Evolutionary conservation across 1,140 invertebrate species (phyloP).

Genomic region (Leptopilina boulardi): DNA sequence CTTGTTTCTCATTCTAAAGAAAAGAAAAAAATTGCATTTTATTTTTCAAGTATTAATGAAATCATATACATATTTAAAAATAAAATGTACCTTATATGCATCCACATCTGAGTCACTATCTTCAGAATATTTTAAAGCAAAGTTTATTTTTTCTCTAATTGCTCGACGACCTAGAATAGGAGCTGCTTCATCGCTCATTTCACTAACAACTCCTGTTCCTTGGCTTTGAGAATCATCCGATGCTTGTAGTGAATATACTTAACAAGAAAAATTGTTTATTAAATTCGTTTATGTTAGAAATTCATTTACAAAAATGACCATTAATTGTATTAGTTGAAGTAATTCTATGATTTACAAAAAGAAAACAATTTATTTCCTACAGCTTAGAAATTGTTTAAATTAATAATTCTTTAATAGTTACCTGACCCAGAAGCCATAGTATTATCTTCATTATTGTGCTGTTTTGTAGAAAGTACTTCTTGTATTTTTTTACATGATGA

Average conservation of each 20-base stretch:
- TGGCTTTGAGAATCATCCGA: conserved; percentile 79
- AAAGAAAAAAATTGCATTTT: conserved; percentile 33
- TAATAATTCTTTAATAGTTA: conserved; percentile 47
- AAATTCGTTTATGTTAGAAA: too few species aligned
- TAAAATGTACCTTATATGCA: conserved; percentile 69
- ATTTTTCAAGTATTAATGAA: background rate
- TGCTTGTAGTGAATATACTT: conserved; percentile 72
- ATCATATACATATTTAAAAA: background rate
- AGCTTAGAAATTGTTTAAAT: conserved; percentile 18
- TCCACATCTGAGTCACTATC: conserved; percentile 78
- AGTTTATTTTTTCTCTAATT: conserved; percentile 76
- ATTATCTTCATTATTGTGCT: conserved; percentile 77
- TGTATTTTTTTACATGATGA: conserved; percentile 64
- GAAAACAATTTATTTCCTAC: too few species aligned
- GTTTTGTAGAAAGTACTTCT: conserved; percentile 79
- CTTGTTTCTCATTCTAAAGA: conserved; percentile 80
- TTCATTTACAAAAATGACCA: too few species aligned
- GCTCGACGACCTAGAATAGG: conserved; percentile 80
- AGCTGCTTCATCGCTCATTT: conserved; percentile 80
- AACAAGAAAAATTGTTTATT: conserved; percentile 42
- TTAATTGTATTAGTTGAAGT: too few species aligned
- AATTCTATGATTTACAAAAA: too few species aligned
- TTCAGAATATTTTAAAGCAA: conserved; percentile 70
- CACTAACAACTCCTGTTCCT: conserved; percentile 76
- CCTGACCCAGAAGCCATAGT: conserved; percentile 64